A percentile compares a stretch with the other conserved stretches of the same genome.
Evolutionary conservation across 2,888 invertebrate genomes (phyloP).

Genomic region (Miltochrista miniata): DNA sequence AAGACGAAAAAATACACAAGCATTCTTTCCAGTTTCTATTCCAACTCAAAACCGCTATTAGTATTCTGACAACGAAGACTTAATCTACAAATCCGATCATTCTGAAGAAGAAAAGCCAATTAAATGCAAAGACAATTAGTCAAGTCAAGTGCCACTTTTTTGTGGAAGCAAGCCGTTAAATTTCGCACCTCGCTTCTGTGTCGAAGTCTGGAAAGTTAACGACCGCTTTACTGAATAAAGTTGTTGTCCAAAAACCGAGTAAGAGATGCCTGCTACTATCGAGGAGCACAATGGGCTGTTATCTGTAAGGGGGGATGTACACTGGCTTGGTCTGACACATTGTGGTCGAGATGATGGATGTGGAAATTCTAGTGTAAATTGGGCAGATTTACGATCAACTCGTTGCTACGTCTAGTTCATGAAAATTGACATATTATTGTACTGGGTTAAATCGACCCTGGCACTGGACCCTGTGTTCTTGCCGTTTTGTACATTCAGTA

Average conservation of each 20-base stretch:
- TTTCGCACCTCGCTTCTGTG: slow-evolving; percentile 54
- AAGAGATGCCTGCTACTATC: slow-evolving; percentile 44
- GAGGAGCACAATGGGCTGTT: slow-evolving; percentile 63
- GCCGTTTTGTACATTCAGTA: too few relatives aligned
- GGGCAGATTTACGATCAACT: too few relatives aligned
- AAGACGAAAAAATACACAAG: not conserved
- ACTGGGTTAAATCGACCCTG: too few relatives aligned
- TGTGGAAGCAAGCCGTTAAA: slow-evolving; percentile 41
- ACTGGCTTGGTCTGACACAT: slow-evolving; percentile 10
- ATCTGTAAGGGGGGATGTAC: slow-evolving; percentile 38
- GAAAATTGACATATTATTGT: too few relatives aligned
- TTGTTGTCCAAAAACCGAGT: slow-evolving; percentile 67
- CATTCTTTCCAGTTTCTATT: slow-evolving; percentile 1
- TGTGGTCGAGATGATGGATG: too few relatives aligned
- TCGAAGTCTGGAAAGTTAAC: slow-evolving; percentile 51
- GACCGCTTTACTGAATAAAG: slow-evolving; percentile 77
- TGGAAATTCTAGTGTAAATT: too few relatives aligned
- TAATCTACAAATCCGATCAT: slow-evolving; percentile 26
- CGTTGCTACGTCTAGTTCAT: too few relatives aligned
- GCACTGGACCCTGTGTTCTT: too few relatives aligned
- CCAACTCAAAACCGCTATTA: slow-evolving; percentile 9
- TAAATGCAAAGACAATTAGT: slow-evolving; percentile 46
- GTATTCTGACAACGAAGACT: slow-evolving; percentile 22
- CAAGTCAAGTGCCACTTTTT: slow-evolving; percentile 36
- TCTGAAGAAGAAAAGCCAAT: slow-evolving; percentile 37